Percentiles rank a stretch among this genome's conserved stretches.
phyloP scores from a whole-genome alignment of 2,888 invertebrate species.

The Periphyllus acericola region DNA sequence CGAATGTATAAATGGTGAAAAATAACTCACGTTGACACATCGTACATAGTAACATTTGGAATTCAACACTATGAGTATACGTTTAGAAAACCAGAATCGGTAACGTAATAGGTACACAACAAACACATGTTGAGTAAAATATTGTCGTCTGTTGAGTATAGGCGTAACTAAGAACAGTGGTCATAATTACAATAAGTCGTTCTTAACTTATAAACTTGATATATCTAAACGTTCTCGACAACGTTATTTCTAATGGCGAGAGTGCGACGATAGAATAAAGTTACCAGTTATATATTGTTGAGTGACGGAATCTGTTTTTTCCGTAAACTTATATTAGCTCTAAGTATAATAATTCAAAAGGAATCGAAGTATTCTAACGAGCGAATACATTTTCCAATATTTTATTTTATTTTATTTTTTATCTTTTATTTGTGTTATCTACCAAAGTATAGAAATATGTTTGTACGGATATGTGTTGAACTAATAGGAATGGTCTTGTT shows the following conservation, averaged over 20 bases:
- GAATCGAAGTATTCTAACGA: neutral
- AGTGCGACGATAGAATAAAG: too few species aligned
- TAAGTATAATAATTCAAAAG: neutral
- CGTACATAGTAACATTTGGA: neutral
- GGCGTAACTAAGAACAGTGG: too few species aligned
- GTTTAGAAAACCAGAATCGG: too few species aligned
- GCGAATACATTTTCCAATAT: neutral
- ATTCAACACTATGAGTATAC: neutral
- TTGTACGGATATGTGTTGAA: neutral
- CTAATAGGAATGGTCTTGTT: neutral
- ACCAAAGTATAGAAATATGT: neutral
- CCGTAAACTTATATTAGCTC: neutral
- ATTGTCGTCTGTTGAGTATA: too few species aligned
- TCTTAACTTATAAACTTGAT: too few species aligned
- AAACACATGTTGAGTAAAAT: too few species aligned
- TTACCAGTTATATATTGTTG: too few species aligned
- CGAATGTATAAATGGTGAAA: neutral
- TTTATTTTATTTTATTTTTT: too few species aligned
- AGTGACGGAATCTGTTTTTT: neutral
- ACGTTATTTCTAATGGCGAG: too few species aligned
- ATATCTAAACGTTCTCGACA: too few species aligned
- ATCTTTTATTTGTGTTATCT: neutral
- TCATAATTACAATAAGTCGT: too few species aligned
- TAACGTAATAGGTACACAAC: too few species aligned
- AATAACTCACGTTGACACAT: neutral